phyloP scores from a whole-genome alignment of 2,797 vertebrate species.

The Hyperoplus immaculatus region DNA sequence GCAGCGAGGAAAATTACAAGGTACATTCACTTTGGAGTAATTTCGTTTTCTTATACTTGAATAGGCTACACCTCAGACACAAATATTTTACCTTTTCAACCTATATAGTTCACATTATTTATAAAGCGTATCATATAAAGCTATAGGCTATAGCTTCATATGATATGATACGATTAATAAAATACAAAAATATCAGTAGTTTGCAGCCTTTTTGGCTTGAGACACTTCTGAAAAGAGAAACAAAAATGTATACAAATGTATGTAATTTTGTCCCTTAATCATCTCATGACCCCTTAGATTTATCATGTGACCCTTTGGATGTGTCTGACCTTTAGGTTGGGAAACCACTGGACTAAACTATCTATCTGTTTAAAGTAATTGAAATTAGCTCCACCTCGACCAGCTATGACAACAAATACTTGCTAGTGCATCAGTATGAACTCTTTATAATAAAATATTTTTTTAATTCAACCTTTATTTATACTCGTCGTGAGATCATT shows the following conservation, averaged over 20 bases:
- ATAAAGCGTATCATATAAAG: no score
- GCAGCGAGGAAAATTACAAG: background rate
- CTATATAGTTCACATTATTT: background rate
- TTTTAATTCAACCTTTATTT: no score
- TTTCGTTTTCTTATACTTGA: background rate
- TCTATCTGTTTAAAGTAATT: background rate
- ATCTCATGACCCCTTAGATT: background rate
- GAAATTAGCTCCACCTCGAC: background rate
- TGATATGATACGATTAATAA: no score
- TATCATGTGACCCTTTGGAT: background rate
- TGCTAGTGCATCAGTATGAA: background rate
- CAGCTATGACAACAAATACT: background rate
- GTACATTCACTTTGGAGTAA: background rate
- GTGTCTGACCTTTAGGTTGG: background rate
- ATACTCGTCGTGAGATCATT: no score
- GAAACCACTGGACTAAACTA: background rate
- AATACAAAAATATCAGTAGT: no score
- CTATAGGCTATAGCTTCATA: no score
- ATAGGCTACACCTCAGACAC: background rate
- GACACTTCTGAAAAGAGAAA: background rate
- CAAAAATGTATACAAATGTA: background rate
- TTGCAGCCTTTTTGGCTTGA: background rate
- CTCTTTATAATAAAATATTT: background rate
- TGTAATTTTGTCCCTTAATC: background rate
- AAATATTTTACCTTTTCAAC: background rate